Evolutionary conservation across 2,797 vertebrate genomes (phyloP).

Genomic region (Argyrosomus regius): DNA sequence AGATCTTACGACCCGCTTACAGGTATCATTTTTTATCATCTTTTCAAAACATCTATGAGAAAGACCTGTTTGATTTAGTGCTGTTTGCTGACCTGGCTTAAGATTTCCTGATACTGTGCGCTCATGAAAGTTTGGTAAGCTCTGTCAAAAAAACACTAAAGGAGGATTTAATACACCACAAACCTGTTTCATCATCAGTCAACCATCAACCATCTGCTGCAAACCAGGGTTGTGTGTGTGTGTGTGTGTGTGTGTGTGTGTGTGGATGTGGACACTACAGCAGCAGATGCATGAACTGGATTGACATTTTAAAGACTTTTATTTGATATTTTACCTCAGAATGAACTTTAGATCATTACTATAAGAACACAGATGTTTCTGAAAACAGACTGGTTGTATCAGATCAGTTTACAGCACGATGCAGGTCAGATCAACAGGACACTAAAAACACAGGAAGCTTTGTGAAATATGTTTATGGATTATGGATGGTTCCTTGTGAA

Average conservation of each 20-base stretch:
- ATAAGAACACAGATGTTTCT: background rate
- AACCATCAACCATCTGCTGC: background rate
- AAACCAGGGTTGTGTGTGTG: background rate
- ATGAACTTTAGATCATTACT: background rate
- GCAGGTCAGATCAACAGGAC: slow-evolving; percentile 4
- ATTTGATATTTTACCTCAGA: background rate
- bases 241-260: too few relatives aligned
- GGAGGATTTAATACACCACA: background rate
- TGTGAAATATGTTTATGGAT: background rate
- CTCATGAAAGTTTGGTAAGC: slow-evolving; percentile 15
- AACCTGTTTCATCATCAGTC: background rate
- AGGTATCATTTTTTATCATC: slow-evolving; percentile 52
- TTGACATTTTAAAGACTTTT: background rate
- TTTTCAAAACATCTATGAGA: background rate
- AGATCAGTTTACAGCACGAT: background rate
- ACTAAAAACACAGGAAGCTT: background rate
- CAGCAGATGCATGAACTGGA: background rate
- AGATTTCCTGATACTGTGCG: background rate
- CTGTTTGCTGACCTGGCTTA: slow-evolving; percentile 50
- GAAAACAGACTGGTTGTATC: background rate
- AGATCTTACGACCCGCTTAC: slow-evolving; percentile 82
- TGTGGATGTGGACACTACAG: background rate
- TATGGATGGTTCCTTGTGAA: background rate
- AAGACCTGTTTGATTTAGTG: background rate
- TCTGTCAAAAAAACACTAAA: background rate